Percentiles rank a stretch among this genome's conserved stretches.
These are phyloP conservation scores for Nibea albiflora DNA, from an alignment of 2,113 vertebrate genomes.

Conservation along the genomic window DNA sequence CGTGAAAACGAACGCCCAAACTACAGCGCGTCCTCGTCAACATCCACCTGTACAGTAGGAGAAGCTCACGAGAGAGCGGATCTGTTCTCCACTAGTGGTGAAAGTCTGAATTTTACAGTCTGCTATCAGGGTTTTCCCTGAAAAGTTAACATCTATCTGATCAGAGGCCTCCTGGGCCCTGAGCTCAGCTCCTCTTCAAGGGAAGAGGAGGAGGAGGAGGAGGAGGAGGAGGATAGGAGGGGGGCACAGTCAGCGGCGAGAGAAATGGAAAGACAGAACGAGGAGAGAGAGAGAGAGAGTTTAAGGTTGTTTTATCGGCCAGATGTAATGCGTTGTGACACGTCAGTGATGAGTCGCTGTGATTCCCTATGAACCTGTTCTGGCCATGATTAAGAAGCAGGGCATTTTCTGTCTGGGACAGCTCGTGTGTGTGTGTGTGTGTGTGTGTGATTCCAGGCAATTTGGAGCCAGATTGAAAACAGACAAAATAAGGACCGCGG, in stretches of 20 bases:
- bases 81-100: conserved; percentile 36
- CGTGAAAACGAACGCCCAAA: conserved; percentile 5
- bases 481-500: conserved; percentile 14
- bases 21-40: neutral
- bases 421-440: neutral
- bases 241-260: conserved; percentile 24
- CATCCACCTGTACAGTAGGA: neutral
- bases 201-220: conserved; percentile 38
- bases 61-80: neutral
- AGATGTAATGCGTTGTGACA: conserved; percentile 78
- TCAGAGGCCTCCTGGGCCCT: conserved; percentile 63
- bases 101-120: conserved; percentile 46
- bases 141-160: conserved; percentile 62
- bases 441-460: conserved; percentile 27
- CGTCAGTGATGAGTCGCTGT: conserved; percentile 68
- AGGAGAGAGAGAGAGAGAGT: conserved; percentile 29
- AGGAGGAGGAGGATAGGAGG: conserved; percentile 20
- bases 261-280: conserved; percentile 32
- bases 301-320: conserved; percentile 67
- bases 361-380: conserved; percentile 67
- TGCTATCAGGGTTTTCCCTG: conserved; percentile 63
- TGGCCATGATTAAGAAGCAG: conserved; percentile 51
- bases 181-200: conserved; percentile 59
- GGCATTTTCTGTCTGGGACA: conserved; percentile 22
- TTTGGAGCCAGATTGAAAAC: conserved; percentile 53